Conservation (phyloP, 2,113 vertebrate species). For the Rhabdornis inornatus region DNA sequence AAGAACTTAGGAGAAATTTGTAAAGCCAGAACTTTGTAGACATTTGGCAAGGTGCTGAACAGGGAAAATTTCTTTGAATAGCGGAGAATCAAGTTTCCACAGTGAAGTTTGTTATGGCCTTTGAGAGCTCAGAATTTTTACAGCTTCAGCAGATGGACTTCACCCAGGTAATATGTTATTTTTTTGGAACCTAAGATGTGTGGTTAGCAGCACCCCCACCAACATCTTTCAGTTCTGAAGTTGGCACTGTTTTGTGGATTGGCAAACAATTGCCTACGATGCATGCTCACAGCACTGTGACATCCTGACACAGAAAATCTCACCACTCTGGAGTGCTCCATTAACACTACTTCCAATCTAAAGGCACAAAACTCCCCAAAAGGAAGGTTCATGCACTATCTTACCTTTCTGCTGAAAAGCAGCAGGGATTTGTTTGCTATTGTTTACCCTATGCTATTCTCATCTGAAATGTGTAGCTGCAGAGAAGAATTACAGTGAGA, state of each 20-base stretch:
- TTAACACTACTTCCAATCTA: neutral
- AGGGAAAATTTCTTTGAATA: slow-evolving; percentile 51
- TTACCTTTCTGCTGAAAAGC: slow-evolving; percentile 1
- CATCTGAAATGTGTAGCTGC: neutral
- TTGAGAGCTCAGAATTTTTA: slow-evolving; percentile 56
- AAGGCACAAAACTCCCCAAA: neutral
- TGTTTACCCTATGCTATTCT: neutral
- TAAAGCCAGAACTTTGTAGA: slow-evolving; percentile 16
- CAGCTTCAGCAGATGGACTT: slow-evolving; percentile 66
- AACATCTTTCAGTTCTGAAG: slow-evolving; percentile 57
- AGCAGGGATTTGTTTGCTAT: neutral
- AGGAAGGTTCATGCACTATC: neutral
- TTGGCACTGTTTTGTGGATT: slow-evolving; percentile 22
- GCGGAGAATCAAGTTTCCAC: slow-evolving; percentile 54
- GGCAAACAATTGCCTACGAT: slow-evolving; percentile 26
- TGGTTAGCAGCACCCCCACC: slow-evolving; percentile 59
- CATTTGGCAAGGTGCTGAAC: slow-evolving; percentile 38
- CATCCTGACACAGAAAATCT: slow-evolving; percentile 34
- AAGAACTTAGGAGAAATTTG: neutral
- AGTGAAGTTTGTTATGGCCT: slow-evolving; percentile 53
- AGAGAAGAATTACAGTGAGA: neutral
- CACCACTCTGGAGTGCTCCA: neutral
- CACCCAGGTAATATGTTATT: slow-evolving; percentile 64
- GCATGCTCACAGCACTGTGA: slow-evolving; percentile 25
- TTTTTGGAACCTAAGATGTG: slow-evolving; percentile 47